Base-by-base conservation (phyloP, 2,888 invertebrate genomes). In the Conistra vaccinii region DNA sequence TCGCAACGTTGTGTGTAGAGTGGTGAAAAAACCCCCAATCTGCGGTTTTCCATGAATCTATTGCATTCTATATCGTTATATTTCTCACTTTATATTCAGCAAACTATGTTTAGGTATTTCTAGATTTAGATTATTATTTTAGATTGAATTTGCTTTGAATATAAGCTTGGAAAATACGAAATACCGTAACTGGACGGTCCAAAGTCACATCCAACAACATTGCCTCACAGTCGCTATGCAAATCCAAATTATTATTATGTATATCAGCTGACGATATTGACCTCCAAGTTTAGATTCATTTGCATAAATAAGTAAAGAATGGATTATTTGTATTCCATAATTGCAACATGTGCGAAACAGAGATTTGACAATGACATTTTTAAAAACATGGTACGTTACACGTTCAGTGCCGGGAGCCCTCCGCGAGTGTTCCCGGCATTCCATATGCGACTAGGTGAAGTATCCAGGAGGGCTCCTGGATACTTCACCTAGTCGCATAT, bases 221-320 rank as follows among this genome's bases (percentile, higher is more conserved):
- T 82, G 57, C 69, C 32, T 69, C 83, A 85, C 51, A 65, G 35
- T 70, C 20, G 58, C 58, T 74, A 70, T 72, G 69, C 86, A 69
- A 85, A 74, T 74, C 60, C 45, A 68, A 55, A 85, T 69, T 61
- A 55, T 42, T 53, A n/a, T 60, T n/a, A n/a, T n/a, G n/a, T n/a
- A 51, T n/a, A 57, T 62, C 69, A 45, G 20, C 55, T n/a, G 51
- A 51, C 65, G 65, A 68, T 77, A 82, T 77, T 83, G 85, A 88
- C 89, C 87, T 83, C 81, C 74, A 81, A 74, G 53, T 58, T 61
- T 62, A n/a, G n/a, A n/a, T 48, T 20, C 23, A 79, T 86, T 79
- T 73, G 65, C 84, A 79, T 83, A 32, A 26, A 79, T 83, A 32
- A 26, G 3, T 53, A 61, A 58, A 51, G n/a, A 26, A 51, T 20